A percentile compares a stretch with the other conserved stretches of the same genome.
Conservation (phyloP, 2,113 vertebrate genomes). For the Podarcis cretensis region DNA sequence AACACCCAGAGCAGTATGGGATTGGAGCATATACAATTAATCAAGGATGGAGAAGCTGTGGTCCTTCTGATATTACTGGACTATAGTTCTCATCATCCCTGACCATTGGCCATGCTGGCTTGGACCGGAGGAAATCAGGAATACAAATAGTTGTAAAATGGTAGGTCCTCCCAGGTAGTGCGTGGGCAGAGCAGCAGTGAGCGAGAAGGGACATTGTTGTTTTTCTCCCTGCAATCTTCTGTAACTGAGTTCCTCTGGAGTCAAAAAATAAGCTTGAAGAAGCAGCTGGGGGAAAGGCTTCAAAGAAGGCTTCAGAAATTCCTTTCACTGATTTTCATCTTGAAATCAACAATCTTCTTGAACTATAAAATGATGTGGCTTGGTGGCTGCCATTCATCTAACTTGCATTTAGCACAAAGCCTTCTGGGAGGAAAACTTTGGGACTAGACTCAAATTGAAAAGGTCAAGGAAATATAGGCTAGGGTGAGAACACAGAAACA, state of each 20-base stretch:
- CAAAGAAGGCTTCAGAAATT: background rate
- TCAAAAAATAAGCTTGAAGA: background rate
- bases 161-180: background rate
- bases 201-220: background rate
- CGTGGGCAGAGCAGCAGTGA: background rate
- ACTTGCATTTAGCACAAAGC: background rate
- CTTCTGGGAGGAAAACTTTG: background rate
- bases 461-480: background rate
- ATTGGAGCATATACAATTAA: background rate
- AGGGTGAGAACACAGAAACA: background rate
- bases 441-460: background rate
- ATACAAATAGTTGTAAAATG: background rate
- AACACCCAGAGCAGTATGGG: background rate
- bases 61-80: no score
- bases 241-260: background rate
- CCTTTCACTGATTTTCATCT: background rate
- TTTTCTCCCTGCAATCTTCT: background rate
- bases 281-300: background rate
- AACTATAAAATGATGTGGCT: background rate
- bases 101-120: no score
- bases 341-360: background rate
- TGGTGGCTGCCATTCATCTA: background rate
- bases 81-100: no score
- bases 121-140: no score
- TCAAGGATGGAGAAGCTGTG: no score